Conservation (phyloP, 2,113 vertebrate genomes). For the Odontophorus gujanensis region DNA sequence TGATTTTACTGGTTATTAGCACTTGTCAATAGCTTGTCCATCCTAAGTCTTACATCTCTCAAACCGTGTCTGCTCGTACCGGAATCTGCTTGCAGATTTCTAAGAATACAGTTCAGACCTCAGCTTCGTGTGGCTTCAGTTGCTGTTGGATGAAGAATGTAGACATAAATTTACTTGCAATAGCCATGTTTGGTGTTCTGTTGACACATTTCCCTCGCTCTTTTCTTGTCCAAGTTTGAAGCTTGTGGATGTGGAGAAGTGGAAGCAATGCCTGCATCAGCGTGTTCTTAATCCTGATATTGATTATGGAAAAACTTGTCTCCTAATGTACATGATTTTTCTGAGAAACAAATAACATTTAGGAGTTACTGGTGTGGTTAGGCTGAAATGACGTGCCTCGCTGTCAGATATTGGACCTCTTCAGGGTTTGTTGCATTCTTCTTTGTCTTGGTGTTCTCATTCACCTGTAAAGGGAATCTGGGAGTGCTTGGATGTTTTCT, state of each 20-base stretch:
- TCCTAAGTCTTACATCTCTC: neutral
- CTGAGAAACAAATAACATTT: neutral
- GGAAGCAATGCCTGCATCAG: neutral
- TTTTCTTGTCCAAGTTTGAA: neutral
- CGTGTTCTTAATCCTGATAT: neutral
- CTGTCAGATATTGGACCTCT: neutral
- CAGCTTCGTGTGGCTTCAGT: neutral
- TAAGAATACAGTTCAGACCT: neutral
- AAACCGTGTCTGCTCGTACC: neutral
- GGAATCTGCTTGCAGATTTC: neutral
- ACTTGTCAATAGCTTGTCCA: conserved; percentile 19
- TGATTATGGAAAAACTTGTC: neutral
- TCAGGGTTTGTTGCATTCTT: neutral
- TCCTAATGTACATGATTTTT: neutral
- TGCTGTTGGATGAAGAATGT: accelerated
- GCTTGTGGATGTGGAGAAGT: neutral
- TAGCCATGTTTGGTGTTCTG: accelerated
- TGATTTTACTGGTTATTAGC: neutral
- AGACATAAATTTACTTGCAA: neutral
- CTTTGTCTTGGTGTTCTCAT: neutral
- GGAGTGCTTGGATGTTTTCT: neutral
- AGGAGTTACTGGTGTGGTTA: neutral
- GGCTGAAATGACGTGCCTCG: accelerated
- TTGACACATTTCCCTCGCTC: accelerated
- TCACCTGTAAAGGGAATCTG: neutral